Percentiles rank a stretch among this genome's conserved stretches.
phyloP scores from a whole-genome alignment of 1,140 invertebrate genomes.

The Neodiprion pinetum region DNA sequence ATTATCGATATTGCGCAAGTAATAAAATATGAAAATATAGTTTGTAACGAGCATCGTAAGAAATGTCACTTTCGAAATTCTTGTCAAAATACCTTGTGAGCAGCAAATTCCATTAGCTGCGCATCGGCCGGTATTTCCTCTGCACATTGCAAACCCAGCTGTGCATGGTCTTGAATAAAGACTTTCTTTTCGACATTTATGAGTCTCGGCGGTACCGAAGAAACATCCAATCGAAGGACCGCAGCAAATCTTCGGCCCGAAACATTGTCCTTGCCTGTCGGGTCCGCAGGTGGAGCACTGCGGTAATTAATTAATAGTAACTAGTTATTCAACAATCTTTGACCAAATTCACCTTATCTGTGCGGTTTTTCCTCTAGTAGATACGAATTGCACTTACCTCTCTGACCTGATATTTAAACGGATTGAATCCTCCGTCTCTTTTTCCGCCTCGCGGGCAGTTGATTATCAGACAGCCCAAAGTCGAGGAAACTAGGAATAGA shows the following conservation, averaged over 20 bases:
- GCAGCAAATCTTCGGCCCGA: slow-evolving; percentile 64
- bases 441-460: slow-evolving; percentile 66
- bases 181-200: slow-evolving; percentile 58
- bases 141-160: slow-evolving; percentile 60
- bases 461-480: slow-evolving; percentile 60
- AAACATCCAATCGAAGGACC: slow-evolving; percentile 62
- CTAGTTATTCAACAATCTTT: too few relatives aligned
- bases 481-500: slow-evolving; percentile 35
- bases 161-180: slow-evolving; percentile 55
- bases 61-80: neutral
- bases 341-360: neutral
- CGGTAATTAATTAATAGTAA: slow-evolving; percentile 10
- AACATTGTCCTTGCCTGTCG: slow-evolving; percentile 60
- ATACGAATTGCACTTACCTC: slow-evolving; percentile 39
- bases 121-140: slow-evolving; percentile 62
- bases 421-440: slow-evolving; percentile 49
- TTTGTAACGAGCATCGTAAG: neutral
- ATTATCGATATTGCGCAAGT: too few relatives aligned
- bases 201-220: slow-evolving; percentile 60
- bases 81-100: slow-evolving; percentile 57
- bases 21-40: too few relatives aligned
- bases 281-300: slow-evolving; percentile 62
- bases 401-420: slow-evolving; percentile 43
- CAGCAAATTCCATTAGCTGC: slow-evolving; percentile 63
- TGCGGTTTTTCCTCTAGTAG: too few relatives aligned